Percentiles rank a stretch among this genome's conserved stretches.
These are phyloP conservation scores for Entomobrya proxima DNA, from an alignment of 2,888 invertebrate genomes.

Conservation along the genomic window DNA sequence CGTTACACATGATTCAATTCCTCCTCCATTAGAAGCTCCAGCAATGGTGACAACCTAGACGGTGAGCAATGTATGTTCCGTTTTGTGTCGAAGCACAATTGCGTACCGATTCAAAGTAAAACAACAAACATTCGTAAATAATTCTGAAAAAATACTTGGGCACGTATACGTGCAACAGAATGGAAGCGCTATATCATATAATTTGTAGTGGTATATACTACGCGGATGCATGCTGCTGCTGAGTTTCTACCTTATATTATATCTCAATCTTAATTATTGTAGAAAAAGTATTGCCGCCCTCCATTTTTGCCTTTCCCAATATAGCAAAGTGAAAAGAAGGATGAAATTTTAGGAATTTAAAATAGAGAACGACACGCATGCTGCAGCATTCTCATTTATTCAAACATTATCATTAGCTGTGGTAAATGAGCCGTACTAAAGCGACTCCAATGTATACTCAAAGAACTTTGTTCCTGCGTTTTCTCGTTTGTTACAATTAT, in stretches of 20 bases:
- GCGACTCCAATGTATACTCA: not conserved
- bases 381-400: slow-evolving; percentile 49
- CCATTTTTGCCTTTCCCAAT: too few species aligned
- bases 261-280: too few species aligned
- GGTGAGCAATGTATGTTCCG: not conserved
- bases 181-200: too few species aligned
- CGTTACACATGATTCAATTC: slow-evolving; percentile 52
- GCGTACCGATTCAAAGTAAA: slow-evolving; percentile 19
- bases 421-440: slow-evolving; percentile 67
- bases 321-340: not conserved
- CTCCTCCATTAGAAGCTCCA: slow-evolving; percentile 39
- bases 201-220: too few species aligned
- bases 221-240: too few species aligned
- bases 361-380: slow-evolving; percentile 32
- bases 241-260: too few species aligned
- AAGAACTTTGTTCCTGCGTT: not conserved
- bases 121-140: slow-evolving; percentile 53
- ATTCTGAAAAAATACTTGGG: slow-evolving; percentile 18
- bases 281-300: too few species aligned
- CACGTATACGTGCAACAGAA: not conserved
- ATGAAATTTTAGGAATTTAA: slow-evolving; percentile 39
- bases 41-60: slow-evolving; percentile 54
- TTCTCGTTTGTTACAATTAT: not conserved
- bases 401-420: slow-evolving; percentile 66
- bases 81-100: not conserved